Evolutionary conservation across 1,140 invertebrate genomes (phyloP), one percentile per base, ranked within the genome.

Genomic region (Leptinotarsa lineolata): DNA sequence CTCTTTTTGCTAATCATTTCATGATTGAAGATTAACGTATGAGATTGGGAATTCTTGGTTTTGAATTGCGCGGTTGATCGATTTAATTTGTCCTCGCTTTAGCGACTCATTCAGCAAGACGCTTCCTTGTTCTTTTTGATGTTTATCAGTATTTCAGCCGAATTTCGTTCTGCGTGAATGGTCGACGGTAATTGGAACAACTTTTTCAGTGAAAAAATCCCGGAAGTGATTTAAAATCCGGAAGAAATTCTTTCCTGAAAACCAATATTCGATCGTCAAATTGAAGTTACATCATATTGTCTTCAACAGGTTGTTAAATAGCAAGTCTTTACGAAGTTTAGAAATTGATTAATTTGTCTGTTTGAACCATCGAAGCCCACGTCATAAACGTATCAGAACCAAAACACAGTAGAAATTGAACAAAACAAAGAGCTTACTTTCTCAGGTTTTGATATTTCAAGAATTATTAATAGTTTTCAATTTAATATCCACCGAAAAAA

Each of bases 1-100:
- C 8, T 68, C 66, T 68, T 68, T 68, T 68, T 68, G 66, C 45
- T 68, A 48, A 68, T 68, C 45, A 68, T 68, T 68, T 68, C 45
- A 68, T 46, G 21, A 68, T 46, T 24, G 18, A 21, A 68, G 66
- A 68, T 68, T 68, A 18, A 45, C 20, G 39, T 68, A 30, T 39
- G 66, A 68, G 66, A 68, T 68, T 68, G 66, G 39, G 22, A 68
- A 68, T 68, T 45, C 66, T 46, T 68, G 45, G 21, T 68, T 68
- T 54, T 44, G 64, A 12, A 39, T 39, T n/a, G 13, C 39, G 66
- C 22, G 39, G 66, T 68, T 68, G 45, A 21, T 24, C 66, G 45
- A 68, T 48, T 68, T 46, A 22, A 54, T 54, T 54, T 54, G 48
- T 54, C n/a, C 48, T 54, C 48, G 48, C 48, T 16, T 54, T 54